A percentile compares a stretch with the other conserved stretches of the same genome.
Conservation (phyloP, 2,888 invertebrate species). For the Cheilosia vulpina region DNA sequence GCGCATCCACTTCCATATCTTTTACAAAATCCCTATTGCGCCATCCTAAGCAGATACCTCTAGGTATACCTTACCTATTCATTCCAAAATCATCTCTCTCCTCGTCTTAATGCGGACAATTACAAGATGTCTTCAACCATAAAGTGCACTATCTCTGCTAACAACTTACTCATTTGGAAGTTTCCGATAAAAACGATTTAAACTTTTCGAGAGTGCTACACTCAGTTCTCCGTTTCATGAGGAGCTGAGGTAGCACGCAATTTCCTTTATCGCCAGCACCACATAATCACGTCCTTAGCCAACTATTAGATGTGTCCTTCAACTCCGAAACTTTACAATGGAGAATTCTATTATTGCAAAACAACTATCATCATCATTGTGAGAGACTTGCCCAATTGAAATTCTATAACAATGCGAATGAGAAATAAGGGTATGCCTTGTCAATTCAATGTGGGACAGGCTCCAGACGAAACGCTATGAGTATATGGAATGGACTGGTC, state of each 20-base stretch:
- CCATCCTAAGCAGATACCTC: too few relatives aligned
- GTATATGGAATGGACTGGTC: too few relatives aligned
- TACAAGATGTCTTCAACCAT: not conserved
- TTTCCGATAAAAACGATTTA: not conserved
- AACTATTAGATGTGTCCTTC: conserved; percentile 6
- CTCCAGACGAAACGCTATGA: not conserved
- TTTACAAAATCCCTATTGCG: too few relatives aligned
- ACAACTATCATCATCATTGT: not conserved
- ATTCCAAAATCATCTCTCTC: not conserved
- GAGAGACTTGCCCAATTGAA: not conserved
- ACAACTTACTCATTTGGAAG: not conserved
- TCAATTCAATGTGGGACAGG: not conserved
- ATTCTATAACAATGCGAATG: not conserved
- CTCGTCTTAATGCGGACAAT: not conserved
- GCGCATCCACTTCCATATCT: too few relatives aligned
- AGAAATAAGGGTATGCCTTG: too few relatives aligned
- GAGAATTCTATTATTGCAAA: not conserved
- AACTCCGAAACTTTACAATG: not conserved
- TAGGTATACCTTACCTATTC: too few relatives aligned
- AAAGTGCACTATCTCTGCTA: not conserved
- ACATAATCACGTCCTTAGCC: conserved; percentile 5
- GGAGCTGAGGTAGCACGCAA: not conserved
- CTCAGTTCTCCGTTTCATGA: not conserved
- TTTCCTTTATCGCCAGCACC: conserved; percentile 1
- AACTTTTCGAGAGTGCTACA: not conserved